Conservation (phyloP, 1,140 invertebrate species). For the Pararge aegeria region DNA sequence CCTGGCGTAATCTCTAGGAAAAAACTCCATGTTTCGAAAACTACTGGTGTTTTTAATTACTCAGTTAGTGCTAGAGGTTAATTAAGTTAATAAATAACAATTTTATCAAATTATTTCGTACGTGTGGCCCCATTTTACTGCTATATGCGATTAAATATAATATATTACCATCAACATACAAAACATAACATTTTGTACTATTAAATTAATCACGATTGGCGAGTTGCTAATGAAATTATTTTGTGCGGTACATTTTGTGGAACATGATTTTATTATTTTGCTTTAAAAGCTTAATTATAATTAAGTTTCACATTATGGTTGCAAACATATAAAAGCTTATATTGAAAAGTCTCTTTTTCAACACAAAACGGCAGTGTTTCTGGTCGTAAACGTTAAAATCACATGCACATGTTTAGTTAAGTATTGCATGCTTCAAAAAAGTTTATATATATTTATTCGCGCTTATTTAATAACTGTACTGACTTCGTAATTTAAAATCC, state of each 20-base stretch:
- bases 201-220: neutral
- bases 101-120: constrained; percentile 30
- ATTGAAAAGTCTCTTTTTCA: no score
- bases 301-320: neutral
- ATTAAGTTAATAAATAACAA: constrained; percentile 38
- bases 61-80: no score
- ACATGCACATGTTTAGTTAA: neutral
- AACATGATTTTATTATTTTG: neutral
- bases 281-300: constrained; percentile 1
- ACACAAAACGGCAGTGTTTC: neutral
- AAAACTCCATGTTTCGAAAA: no score
- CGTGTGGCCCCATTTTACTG: neutral
- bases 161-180: neutral
- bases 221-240: neutral
- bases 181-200: neutral
- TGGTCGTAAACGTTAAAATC: neutral
- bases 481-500: constrained; percentile 19
- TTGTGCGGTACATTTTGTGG: neutral
- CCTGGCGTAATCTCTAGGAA: no score
- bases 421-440: constrained; percentile 5
- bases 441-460: constrained; percentile 1
- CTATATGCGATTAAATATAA: neutral
- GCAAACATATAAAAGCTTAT: no score
- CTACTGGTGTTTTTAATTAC: no score
- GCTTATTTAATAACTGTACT: constrained; percentile 9